Evolutionary conservation across 2,797 vertebrate species (phyloP).

Genomic region (Cossypha polioptera): DNA sequence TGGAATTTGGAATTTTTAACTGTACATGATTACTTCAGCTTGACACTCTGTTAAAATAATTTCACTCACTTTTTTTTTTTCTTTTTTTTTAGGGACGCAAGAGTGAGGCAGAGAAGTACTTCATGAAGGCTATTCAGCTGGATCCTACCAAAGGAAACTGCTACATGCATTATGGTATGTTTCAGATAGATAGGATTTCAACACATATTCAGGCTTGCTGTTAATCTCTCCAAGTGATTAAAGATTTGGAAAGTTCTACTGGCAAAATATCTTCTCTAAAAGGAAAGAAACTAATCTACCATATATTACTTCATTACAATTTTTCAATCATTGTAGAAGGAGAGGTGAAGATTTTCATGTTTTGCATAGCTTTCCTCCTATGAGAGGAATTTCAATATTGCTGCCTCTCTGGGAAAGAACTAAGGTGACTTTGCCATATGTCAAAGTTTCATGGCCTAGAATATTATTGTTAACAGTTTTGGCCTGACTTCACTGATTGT

Average conservation of each 20-base stretch:
- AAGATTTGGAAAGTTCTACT: conserved; percentile 14
- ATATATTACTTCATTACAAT: conserved; percentile 3
- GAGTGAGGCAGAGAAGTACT: conserved; percentile 93
- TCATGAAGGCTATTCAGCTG: conserved; percentile 94
- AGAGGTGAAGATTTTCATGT: neutral
- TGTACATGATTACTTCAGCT: neutral
- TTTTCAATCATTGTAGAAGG: neutral
- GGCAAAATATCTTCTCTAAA: neutral
- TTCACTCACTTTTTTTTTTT: neutral
- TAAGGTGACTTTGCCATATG: neutral
- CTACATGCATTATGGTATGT: conserved; percentile 99
- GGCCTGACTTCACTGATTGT: neutral
- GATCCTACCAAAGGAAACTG: conserved; percentile 98
- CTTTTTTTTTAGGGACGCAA: conserved; percentile 88
- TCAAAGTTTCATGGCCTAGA: neutral
- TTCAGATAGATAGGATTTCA: conserved; percentile 21
- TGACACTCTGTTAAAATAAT: conserved; percentile 50
- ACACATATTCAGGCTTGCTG: neutral
- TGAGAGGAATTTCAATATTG: neutral
- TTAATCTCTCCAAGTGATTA: conserved; percentile 27
- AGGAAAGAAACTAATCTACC: neutral
- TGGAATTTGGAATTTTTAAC: neutral
- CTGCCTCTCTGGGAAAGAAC: neutral
- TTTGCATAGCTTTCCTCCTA: neutral
- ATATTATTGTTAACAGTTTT: conserved; percentile 9